phyloP scores from a whole-genome alignment of 2,113 vertebrate species.

The Oenanthe oenanthe region DNA sequence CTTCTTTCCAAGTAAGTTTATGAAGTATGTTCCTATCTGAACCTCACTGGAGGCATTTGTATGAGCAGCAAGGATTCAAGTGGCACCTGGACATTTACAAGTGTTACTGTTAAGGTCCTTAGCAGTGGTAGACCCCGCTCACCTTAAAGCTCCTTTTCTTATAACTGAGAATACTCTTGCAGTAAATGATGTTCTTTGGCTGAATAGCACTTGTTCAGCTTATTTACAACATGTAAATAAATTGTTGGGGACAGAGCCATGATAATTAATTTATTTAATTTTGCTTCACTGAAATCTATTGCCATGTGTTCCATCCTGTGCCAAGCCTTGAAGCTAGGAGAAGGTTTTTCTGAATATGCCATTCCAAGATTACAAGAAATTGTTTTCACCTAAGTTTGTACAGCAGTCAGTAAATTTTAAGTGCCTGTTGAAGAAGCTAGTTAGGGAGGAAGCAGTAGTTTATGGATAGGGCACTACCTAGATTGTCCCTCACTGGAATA shows the following conservation, averaged over 20 bases:
- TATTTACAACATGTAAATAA: slow-evolving; percentile 3
- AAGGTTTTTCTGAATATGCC: neutral
- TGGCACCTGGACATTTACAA: neutral
- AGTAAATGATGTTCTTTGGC: neutral
- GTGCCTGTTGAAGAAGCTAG: neutral
- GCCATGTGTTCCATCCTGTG: neutral
- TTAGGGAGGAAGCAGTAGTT: neutral
- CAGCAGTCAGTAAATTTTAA: neutral
- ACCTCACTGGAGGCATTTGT: neutral
- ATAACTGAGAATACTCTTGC: neutral
- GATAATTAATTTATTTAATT: neutral
- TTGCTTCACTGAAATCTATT: neutral
- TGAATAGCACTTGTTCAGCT: slow-evolving; percentile 1
- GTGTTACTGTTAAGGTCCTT: neutral
- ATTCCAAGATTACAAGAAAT: neutral
- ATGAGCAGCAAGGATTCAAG: neutral
- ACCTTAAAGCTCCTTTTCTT: neutral
- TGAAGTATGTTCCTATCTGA: neutral
- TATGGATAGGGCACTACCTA: neutral
- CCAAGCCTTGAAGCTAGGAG: neutral
- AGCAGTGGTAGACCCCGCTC: neutral
- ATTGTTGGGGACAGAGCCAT: neutral
- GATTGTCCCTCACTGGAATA: neutral
- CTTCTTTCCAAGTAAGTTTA: neutral
- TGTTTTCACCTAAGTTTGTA: neutral